Conservation (phyloP, 1,140 invertebrate genomes). For the Lepidurus apus region DNA sequence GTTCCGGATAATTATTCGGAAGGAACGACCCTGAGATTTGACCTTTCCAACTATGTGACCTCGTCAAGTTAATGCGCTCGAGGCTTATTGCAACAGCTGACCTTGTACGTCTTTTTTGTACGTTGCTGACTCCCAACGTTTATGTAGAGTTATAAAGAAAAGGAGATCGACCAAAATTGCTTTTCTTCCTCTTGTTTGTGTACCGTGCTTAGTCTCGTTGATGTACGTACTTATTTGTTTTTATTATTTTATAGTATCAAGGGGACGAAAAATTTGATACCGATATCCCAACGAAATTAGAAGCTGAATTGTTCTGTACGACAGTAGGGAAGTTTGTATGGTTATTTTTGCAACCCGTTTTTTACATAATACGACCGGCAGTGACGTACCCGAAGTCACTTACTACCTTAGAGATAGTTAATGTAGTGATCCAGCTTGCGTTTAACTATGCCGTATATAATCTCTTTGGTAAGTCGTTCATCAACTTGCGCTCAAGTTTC, state of each 20-base stretch:
- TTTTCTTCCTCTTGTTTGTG: too few relatives aligned
- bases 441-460: constrained; percentile 77
- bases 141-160: too few relatives aligned
- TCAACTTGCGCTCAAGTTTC: neutral
- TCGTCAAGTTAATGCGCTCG: too few relatives aligned
- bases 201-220: too few relatives aligned
- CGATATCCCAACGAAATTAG: constrained; percentile 87
- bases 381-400: constrained; percentile 85
- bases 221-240: too few relatives aligned
- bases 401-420: constrained; percentile 72
- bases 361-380: constrained; percentile 89
- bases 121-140: too few relatives aligned
- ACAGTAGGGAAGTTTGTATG: constrained; percentile 90
- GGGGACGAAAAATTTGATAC: constrained; percentile 92
- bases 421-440: constrained; percentile 76
- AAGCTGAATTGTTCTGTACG: constrained; percentile 87
- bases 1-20: too few relatives aligned
- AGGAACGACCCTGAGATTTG: too few relatives aligned
- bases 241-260: constrained; percentile 69
- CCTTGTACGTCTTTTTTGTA: too few relatives aligned
- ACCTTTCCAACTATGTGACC: too few relatives aligned
- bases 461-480: constrained; percentile 62
- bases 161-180: too few relatives aligned
- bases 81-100: too few relatives aligned
- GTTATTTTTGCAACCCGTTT: constrained; percentile 92